A percentile compares a stretch with the other conserved stretches of the same genome.
These are phyloP conservation scores for Solenopsis invicta DNA, from an alignment of 1,140 invertebrate genomes.

Conservation along the genomic window DNA sequence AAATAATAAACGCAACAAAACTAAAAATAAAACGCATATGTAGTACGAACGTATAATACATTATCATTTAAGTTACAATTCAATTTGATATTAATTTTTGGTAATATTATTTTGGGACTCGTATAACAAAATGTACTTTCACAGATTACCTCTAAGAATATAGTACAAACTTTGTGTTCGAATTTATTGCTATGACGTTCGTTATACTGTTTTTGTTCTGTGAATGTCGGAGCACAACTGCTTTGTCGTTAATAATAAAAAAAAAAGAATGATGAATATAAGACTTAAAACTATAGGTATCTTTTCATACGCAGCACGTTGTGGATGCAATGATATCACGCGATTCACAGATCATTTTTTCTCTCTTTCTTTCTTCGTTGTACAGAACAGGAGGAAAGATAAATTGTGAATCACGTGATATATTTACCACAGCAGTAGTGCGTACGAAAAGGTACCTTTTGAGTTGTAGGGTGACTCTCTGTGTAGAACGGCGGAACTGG, in stretches of 20 bases:
- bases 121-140: not conserved
- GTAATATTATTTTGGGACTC: not conserved
- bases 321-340: no score
- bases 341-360: no score
- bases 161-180: not conserved
- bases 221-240: not conserved
- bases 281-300: not conserved
- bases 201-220: not conserved
- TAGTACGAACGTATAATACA: constrained; percentile 65
- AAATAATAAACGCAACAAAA: not conserved
- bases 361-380: no score
- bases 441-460: no score
- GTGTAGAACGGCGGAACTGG: no score
- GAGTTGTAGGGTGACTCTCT: no score
- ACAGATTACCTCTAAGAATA: constrained; percentile 27
- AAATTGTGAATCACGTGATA: no score
- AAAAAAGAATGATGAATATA: not conserved
- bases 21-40: not conserved
- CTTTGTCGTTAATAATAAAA: not conserved
- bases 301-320: no score
- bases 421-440: no score
- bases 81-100: not conserved
- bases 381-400: no score
- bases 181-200: constrained; percentile 22
- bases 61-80: constrained; percentile 57